Conservation (phyloP, 2,113 vertebrate genomes). For the Indri indri region DNA sequence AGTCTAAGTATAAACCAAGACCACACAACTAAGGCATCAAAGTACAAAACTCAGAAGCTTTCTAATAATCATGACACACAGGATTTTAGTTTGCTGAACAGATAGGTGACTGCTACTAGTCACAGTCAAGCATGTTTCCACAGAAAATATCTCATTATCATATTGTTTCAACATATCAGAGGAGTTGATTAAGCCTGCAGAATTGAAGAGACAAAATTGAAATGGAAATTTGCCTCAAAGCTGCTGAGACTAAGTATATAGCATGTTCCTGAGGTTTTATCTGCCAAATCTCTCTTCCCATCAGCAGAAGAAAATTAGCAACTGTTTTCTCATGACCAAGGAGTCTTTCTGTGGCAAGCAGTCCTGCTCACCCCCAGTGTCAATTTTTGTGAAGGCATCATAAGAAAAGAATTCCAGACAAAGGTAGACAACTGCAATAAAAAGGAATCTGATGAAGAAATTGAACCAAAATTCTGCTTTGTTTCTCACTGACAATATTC, state of each 20-base stretch:
- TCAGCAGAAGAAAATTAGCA: neutral
- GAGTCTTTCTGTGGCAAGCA: neutral
- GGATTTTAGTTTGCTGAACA: slow-evolving; percentile 25
- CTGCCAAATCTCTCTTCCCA: slow-evolving; percentile 17
- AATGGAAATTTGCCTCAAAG: slow-evolving; percentile 41
- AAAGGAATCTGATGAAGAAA: neutral
- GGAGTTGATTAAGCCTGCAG: neutral
- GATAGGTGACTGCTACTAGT: neutral
- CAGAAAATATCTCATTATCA: neutral
- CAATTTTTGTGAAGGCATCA: neutral
- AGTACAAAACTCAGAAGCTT: slow-evolving; percentile 37
- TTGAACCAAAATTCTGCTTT: neutral
- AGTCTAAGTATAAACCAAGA: slow-evolving; percentile 32
- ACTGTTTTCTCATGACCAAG: neutral
- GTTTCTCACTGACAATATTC: slow-evolving; percentile 14
- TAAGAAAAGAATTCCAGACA: neutral
- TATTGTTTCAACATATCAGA: neutral
- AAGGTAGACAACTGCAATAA: neutral
- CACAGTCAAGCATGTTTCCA: neutral
- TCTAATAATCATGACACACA: slow-evolving; percentile 48
- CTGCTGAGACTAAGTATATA: neutral
- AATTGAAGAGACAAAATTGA: slow-evolving; percentile 25
- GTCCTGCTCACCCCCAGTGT: neutral
- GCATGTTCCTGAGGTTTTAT: neutral
- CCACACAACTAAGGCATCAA: neutral